These are phyloP conservation scores for Rhabdophis nuchalis DNA, from an alignment of 2,797 vertebrate species.

Conservation along the genomic window DNA sequence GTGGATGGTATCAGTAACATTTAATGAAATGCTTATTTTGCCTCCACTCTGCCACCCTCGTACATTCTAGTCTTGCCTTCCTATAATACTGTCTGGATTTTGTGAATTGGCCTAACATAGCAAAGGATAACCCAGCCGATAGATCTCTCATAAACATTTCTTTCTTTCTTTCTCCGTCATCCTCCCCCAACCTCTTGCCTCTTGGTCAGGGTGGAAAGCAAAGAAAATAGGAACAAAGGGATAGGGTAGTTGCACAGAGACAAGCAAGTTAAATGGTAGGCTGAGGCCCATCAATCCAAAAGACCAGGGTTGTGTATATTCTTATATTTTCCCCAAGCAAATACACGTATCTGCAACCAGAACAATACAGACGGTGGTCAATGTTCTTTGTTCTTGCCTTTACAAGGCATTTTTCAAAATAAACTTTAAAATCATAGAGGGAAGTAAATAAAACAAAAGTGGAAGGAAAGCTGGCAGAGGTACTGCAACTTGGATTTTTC, in stretches of 20 bases:
- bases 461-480: neutral
- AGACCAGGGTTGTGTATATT: conserved; percentile 9
- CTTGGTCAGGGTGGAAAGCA: neutral
- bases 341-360: neutral
- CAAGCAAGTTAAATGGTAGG: neutral
- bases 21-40: neutral
- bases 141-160: neutral
- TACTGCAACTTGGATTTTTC: neutral
- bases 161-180: neutral
- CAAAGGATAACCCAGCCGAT: neutral
- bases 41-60: neutral
- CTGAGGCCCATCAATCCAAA: neutral
- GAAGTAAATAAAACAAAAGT: too few species aligned
- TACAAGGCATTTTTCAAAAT: neutral
- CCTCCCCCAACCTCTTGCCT: neutral
- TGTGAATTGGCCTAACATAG: neutral
- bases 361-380: neutral
- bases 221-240: neutral
- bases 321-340: neutral
- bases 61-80: neutral
- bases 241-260: neutral
- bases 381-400: neutral
- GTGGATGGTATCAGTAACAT: too few species aligned
- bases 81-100: neutral
- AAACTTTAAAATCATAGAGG: neutral